Evolutionary conservation across 2,113 vertebrate species (phyloP).

Genomic region (Columba livia): DNA sequence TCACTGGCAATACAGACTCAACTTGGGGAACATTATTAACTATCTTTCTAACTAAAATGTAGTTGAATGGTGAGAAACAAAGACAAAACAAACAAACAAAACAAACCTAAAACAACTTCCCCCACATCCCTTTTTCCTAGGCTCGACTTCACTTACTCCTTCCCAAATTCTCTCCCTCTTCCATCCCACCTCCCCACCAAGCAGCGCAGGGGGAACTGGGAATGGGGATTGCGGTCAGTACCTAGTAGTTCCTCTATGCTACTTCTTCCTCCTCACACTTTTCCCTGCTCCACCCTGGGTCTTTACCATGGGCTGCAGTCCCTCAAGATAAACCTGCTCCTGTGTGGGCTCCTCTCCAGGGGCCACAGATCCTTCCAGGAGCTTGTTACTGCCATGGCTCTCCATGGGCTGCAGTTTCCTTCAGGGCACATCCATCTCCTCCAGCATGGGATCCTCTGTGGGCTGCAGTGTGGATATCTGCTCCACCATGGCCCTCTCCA

Average conservation of each 20-base stretch:
- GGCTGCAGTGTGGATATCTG: background rate
- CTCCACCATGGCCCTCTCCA: background rate
- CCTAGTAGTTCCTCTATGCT: background rate
- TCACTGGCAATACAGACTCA: background rate
- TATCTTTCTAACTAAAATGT: background rate
- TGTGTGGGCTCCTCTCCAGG: accelerated
- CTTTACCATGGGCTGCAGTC: background rate
- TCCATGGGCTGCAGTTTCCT: background rate
- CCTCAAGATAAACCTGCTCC: background rate
- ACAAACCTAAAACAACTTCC: too few species aligned
- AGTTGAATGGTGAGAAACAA: background rate
- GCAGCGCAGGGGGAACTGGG: accelerated
- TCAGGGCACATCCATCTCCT: background rate
- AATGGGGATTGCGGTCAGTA: accelerated
- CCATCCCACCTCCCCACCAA: background rate
- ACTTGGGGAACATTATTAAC: background rate
- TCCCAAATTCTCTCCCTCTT: too few species aligned
- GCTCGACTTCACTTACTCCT: too few species aligned
- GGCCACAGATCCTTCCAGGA: background rate
- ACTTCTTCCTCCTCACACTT: background rate
- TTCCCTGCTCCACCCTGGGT: background rate
- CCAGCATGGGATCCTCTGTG: accelerated
- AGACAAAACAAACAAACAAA: too few species aligned
- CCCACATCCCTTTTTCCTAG: too few species aligned
- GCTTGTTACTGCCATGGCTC: background rate